A percentile compares a stretch with the other conserved stretches of the same genome.
These are phyloP conservation scores for Melopsittacus undulatus DNA, from an alignment of 2,797 vertebrate genomes.

Conservation along the genomic window DNA sequence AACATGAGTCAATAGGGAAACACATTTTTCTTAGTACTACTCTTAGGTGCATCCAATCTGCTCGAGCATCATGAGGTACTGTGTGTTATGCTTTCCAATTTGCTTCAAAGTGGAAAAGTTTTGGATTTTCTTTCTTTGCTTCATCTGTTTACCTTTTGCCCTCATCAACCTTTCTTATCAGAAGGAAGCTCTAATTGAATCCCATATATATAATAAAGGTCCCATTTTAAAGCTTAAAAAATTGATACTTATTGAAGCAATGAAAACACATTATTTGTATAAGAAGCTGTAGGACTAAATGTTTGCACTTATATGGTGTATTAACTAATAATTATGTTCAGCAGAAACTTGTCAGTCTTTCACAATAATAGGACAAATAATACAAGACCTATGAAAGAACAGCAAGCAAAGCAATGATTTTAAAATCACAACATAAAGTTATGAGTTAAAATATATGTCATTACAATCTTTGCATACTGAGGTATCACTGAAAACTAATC, in stretches of 20 bases:
- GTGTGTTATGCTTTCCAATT: background rate
- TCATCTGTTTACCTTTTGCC: background rate
- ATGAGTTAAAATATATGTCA: slow-evolving; percentile 59
- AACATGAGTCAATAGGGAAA: background rate
- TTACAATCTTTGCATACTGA: slow-evolving; percentile 44
- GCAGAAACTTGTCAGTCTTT: slow-evolving; percentile 68
- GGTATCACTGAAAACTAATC: slow-evolving; percentile 39
- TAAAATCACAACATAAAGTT: slow-evolving; percentile 63
- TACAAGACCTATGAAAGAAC: slow-evolving; percentile 43
- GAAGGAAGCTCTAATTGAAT: background rate
- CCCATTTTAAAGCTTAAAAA: background rate
- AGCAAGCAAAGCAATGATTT: slow-evolving; percentile 65
- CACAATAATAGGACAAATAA: slow-evolving; percentile 58
- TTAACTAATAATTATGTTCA: slow-evolving; percentile 70
- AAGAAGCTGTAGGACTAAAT: slow-evolving; percentile 41
- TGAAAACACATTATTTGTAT: slow-evolving; percentile 30
- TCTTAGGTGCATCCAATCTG: background rate
- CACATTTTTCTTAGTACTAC: background rate
- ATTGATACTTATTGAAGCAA: background rate
- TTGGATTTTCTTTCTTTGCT: background rate
- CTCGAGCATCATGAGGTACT: background rate
- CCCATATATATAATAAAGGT: background rate
- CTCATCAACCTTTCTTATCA: background rate
- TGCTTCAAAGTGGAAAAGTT: background rate
- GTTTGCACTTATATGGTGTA: slow-evolving; percentile 47